Evolutionary conservation across 2,797 vertebrate species (phyloP), one percentile per base, ranked within the genome.

Genomic region (Paedocypris micromegethes): DNA sequence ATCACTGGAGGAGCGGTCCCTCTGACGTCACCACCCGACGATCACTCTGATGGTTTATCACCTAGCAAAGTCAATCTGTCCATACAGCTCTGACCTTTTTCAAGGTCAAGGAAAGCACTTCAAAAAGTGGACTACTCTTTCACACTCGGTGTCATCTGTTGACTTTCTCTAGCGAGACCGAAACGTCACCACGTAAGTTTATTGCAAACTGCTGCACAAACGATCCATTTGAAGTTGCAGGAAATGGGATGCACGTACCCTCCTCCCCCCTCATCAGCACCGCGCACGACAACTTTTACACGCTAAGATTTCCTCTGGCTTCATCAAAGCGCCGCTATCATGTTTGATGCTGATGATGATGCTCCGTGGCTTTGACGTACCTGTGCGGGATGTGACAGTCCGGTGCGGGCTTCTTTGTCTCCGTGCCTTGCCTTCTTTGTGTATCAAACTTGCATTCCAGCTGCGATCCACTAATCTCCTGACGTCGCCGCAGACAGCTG

Each of bases 391-490:
- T 74, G 65, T 69, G 49, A 62, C 69, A 67, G 64, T 79, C 72
- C 70, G 74, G 69, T 75, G 64, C 58, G 72, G 50, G 55, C 66
- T 45, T 70, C 53, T 70, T 67, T 54, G 60, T 65, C 75, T 64
- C 65, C 71, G 68, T 75, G 66, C 56, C 66, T 72, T 62, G 72
- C 62, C 70, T 77, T 23, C 23, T 23, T 68, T 70, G 77, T 75
- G 77, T 74, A 76, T 82, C 74, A 78, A 73, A 63, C 78, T 75
- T 69, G 70, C 72, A 76, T 76, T 80, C 78, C 77, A 76, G 79
- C 72, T 77, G 79, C 71, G 68, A 70, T 54, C 73, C 72, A 56
- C 75, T 75, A 69, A 74, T 79, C 75, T 74, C 63, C 52, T 78
- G 75, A 80, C 80, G 77, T 75, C 60, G 72, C 64, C 68, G 70